Conservation (phyloP, 2,888 invertebrate species). For the Pseudococcus viburni region DNA sequence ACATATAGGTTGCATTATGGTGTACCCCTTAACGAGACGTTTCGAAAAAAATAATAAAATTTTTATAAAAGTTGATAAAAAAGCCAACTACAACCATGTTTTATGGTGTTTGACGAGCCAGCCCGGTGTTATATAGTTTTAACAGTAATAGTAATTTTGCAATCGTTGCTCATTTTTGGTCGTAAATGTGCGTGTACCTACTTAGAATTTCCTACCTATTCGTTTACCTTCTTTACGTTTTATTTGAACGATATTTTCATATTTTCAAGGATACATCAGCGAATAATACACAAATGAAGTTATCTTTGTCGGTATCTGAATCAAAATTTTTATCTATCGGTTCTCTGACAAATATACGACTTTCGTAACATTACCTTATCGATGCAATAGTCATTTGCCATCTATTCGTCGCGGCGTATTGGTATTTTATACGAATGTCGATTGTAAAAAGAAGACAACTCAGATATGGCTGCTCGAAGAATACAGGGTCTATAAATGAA, state of each 20-base stretch:
- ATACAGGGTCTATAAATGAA: too few relatives aligned
- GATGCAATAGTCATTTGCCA: neutral
- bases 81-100: neutral
- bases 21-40: neutral
- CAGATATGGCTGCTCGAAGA: neutral
- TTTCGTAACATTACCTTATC: neutral
- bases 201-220: neutral
- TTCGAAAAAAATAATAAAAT: neutral
- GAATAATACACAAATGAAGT: too few relatives aligned
- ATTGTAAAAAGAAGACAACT: neutral
- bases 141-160: neutral
- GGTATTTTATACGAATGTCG: neutral
- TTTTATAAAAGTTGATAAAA: neutral
- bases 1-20: neutral
- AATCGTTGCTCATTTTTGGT: conserved; percentile 1
- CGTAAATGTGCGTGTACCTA: neutral
- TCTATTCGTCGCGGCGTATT: neutral
- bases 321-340: neutral
- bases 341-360: too few relatives aligned
- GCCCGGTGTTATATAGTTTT: neutral
- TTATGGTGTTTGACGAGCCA: neutral
- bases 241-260: too few relatives aligned
- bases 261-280: too few relatives aligned
- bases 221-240: neutral
- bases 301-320: neutral